Percentiles rank a stretch among this genome's conserved stretches.
These are phyloP conservation scores for Ctena decussata DNA, from an alignment of 2,888 invertebrate genomes.

Conservation along the genomic window DNA sequence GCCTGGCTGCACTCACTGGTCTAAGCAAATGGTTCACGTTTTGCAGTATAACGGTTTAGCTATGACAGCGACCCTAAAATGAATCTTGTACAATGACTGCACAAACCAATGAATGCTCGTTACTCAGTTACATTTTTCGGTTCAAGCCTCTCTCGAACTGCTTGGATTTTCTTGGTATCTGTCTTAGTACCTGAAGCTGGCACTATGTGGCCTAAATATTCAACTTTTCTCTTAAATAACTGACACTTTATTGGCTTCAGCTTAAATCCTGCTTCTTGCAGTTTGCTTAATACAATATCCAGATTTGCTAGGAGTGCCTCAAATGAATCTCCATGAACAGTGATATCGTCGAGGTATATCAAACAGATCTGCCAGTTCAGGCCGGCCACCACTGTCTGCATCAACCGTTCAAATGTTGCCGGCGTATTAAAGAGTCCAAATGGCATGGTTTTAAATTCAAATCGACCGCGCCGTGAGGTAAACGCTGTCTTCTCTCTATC, in stretches of 20 bases:
- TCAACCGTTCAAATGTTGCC: slow-evolving; percentile 55
- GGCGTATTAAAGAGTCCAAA: too few species aligned
- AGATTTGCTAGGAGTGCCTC: slow-evolving; percentile 20
- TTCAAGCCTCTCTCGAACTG: slow-evolving; percentile 27
- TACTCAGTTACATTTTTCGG: slow-evolving; percentile 14
- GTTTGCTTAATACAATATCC: slow-evolving; percentile 3
- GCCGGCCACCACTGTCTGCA: slow-evolving; percentile 38
- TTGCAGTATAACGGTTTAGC: slow-evolving; percentile 8
- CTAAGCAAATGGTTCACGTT: slow-evolving; percentile 26
- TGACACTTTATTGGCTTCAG: slow-evolving; percentile 15
- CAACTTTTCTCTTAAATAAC: too few species aligned
- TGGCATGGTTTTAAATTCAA: slow-evolving; percentile 7
- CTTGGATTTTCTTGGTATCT: slow-evolving; percentile 28
- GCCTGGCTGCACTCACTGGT: slow-evolving; percentile 22
- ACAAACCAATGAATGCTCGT: background rate
- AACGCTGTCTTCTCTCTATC: slow-evolving; percentile 12
- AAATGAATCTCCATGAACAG: slow-evolving; percentile 34
- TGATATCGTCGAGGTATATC: too few species aligned
- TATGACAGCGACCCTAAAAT: background rate
- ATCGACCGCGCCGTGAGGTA: background rate
- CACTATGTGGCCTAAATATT: too few species aligned
- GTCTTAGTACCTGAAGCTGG: slow-evolving; percentile 26
- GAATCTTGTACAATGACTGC: background rate
- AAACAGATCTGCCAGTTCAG: too few species aligned
- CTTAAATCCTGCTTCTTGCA: slow-evolving; percentile 3